Percentiles rank a stretch among this genome's conserved stretches.
phyloP scores from a whole-genome alignment of 2,888 invertebrate genomes.

The Agrochola macilenta region DNA sequence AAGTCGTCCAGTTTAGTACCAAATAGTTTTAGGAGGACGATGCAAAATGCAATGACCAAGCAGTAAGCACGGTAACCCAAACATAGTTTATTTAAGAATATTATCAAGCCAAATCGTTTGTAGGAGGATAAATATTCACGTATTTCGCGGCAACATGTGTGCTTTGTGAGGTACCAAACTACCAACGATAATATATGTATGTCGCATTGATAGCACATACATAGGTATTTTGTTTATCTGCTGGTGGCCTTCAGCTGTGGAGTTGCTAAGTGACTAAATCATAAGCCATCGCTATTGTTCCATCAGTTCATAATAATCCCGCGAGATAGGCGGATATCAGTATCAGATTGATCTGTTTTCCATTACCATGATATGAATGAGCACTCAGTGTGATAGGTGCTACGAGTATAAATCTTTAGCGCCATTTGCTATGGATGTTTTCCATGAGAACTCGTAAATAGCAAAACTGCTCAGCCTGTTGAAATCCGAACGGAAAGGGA shows the following conservation, averaged over 20 bases:
- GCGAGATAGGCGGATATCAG: slow-evolving; percentile 70
- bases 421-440: slow-evolving; percentile 14
- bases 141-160: slow-evolving; percentile 1
- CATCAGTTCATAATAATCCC: slow-evolving; percentile 68
- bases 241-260: slow-evolving; percentile 53
- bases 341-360: slow-evolving; percentile 51
- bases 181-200: slow-evolving; percentile 12
- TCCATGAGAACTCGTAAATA: slow-evolving; percentile 2
- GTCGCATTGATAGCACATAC: slow-evolving; percentile 25
- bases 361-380: slow-evolving; percentile 30
- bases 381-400: slow-evolving; percentile 1
- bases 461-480: background rate
- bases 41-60: background rate
- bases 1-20: background rate
- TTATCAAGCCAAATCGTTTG: background rate
- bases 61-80: background rate
- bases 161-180: slow-evolving; percentile 8
- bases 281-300: slow-evolving; percentile 67
- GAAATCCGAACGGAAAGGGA: background rate
- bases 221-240: slow-evolving; percentile 51
- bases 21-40: background rate
- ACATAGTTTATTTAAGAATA: background rate
- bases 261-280: slow-evolving; percentile 73
- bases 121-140: background rate
- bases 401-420: slow-evolving; percentile 4